phyloP scores from a whole-genome alignment of 2,113 vertebrate genomes.

The Mastomys coucha region DNA sequence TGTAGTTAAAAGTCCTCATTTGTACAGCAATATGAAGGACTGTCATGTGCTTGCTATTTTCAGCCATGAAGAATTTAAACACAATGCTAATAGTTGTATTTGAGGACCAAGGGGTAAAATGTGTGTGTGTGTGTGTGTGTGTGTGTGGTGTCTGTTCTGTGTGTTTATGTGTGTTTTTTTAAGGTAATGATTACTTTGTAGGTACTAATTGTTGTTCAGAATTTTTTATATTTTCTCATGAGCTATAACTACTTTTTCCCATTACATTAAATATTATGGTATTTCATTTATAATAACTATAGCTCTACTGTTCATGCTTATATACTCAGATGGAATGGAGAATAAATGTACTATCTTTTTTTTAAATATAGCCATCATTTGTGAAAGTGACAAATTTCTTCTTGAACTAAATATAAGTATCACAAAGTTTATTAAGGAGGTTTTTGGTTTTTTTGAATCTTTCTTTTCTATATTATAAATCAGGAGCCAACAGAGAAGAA shows the following conservation, averaged over 20 bases:
- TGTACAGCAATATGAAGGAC: not conserved
- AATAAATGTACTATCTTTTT: conserved; percentile 52
- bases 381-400: conserved; percentile 30
- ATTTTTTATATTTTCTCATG: conserved; percentile 64
- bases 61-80: conserved; percentile 1
- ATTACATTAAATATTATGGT: conserved; percentile 40
- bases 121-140: conserved; percentile 16
- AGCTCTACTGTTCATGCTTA: not conserved
- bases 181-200: conserved; percentile 40
- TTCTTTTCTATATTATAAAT: conserved; percentile 58
- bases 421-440: conserved; percentile 55
- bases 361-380: conserved; percentile 52
- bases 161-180: not conserved
- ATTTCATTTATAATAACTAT: conserved; percentile 53
- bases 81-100: conserved; percentile 27
- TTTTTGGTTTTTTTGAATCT: conserved; percentile 72
- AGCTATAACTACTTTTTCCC: conserved; percentile 37
- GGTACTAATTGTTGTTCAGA: conserved; percentile 13
- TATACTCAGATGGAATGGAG: conserved; percentile 15
- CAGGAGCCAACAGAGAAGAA: conserved; percentile 96
- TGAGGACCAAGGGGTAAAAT: conserved; percentile 21
- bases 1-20: conserved; percentile 37
- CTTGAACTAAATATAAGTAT: conserved; percentile 41
- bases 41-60: conserved; percentile 15
- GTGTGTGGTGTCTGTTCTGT: not conserved